A percentile compares a stretch with the other conserved stretches of the same genome.
Evolutionary conservation across 2,797 vertebrate species (phyloP).

Genomic region (Sylvilagus floridanus): DNA sequence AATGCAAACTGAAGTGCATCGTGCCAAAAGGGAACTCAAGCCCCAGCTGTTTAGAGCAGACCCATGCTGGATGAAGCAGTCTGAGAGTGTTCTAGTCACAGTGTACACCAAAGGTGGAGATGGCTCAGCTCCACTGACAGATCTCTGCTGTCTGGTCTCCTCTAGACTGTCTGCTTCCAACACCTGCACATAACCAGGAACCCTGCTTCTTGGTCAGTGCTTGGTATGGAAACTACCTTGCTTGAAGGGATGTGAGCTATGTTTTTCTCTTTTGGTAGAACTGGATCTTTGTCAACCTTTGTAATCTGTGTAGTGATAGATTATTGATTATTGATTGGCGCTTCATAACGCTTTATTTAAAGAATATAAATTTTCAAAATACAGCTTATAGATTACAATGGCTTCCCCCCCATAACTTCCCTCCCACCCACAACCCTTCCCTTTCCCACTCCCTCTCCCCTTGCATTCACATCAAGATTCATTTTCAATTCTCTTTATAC

Average conservation of each 20-base stretch:
- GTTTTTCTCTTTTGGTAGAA: background rate
- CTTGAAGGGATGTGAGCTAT: background rate
- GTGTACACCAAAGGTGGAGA: background rate
- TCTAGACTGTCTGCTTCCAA: background rate
- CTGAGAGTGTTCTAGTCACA: background rate
- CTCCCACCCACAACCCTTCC: too few relatives aligned
- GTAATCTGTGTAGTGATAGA: background rate
- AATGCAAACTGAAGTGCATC: background rate
- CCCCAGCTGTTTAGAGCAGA: background rate
- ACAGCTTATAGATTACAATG: too few relatives aligned
- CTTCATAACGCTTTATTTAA: too few relatives aligned
- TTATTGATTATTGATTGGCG: too few relatives aligned
- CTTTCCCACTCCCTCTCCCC: too few relatives aligned
- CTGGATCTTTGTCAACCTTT: background rate
- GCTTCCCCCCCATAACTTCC: too few relatives aligned
- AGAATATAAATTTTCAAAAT: too few relatives aligned
- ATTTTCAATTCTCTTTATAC: too few relatives aligned
- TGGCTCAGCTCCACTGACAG: background rate
- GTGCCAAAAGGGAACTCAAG: background rate
- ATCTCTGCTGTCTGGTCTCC: background rate
- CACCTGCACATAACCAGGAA: background rate
- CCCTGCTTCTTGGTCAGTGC: background rate
- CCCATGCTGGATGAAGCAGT: rapidly evolving
- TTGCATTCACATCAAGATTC: too few relatives aligned
- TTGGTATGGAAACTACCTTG: background rate